Percentiles rank a stretch among this genome's conserved stretches.
phyloP scores from a whole-genome alignment of 2,888 invertebrate species.

The Seira ritae region DNA sequence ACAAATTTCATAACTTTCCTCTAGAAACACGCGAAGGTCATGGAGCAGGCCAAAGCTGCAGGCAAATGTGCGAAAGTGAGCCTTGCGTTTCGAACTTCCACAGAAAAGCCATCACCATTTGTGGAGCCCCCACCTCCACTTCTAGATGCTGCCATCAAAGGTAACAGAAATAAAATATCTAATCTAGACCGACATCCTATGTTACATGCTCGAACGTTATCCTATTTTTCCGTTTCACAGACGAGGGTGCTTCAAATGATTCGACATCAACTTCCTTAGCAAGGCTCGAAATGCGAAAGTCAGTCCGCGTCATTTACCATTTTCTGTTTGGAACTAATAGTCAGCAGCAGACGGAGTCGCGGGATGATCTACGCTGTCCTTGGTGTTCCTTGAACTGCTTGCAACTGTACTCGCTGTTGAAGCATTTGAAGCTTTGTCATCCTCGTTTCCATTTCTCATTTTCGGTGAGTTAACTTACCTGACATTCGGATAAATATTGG shows the following conservation, averaged over 20 bases:
- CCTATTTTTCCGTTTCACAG: neutral
- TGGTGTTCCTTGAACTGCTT: constrained; percentile 96
- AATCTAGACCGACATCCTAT: no score
- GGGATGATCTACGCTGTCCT: constrained; percentile 94
- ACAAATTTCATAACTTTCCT: neutral
- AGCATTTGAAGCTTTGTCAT: constrained; percentile 95
- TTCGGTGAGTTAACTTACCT: constrained; percentile 83
- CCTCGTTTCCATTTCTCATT: constrained; percentile 95
- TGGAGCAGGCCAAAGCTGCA: constrained; percentile 36
- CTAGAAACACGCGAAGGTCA: constrained; percentile 48
- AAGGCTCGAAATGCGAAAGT: constrained; percentile 75
- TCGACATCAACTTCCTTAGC: neutral
- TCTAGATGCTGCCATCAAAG: constrained; percentile 22
- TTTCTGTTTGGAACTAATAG: constrained; percentile 97
- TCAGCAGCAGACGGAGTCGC: constrained; percentile 95
- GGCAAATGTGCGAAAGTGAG: constrained; percentile 51
- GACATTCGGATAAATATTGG: no score
- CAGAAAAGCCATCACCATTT: constrained; percentile 12
- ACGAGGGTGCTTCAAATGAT: constrained; percentile 39
- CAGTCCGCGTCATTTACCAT: constrained; percentile 88
- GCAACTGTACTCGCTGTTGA: constrained; percentile 90
- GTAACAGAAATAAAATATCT: no score
- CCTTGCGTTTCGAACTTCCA: constrained; percentile 45
- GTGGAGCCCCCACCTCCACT: constrained; percentile 39
- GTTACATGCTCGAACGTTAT: no score